These are phyloP conservation scores for Acropora tenuis DNA, from an alignment of 64 coral and sea anemone species.

Conservation along the genomic window DNA sequence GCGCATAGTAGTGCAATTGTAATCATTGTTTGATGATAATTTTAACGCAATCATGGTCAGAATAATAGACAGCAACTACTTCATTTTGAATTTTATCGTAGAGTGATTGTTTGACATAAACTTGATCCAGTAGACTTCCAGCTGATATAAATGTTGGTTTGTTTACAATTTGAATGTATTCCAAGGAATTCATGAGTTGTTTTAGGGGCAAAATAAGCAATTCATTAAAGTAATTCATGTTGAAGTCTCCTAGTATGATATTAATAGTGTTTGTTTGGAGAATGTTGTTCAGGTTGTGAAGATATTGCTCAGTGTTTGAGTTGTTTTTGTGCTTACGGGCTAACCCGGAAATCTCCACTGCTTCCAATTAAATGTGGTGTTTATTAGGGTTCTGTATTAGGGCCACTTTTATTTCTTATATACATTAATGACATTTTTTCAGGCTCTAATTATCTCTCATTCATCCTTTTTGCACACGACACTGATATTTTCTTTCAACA, in stretches of 20 bases:
- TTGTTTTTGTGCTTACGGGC: too few relatives aligned
- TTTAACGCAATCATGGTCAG: constrained; percentile 8
- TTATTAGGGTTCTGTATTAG: too few relatives aligned
- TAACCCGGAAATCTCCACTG: too few relatives aligned
- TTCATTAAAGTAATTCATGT: constrained; percentile 56
- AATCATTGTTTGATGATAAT: neutral
- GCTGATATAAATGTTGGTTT: constrained; percentile 70
- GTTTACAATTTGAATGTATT: constrained; percentile 54
- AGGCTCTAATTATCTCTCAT: too few relatives aligned
- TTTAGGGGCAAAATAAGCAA: constrained; percentile 25
- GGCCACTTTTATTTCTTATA: too few relatives aligned
- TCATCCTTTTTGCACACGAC: too few relatives aligned
- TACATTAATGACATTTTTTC: too few relatives aligned
- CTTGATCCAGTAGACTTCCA: constrained; percentile 20
- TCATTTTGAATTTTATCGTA: constrained; percentile 9
- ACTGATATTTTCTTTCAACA: too few relatives aligned
- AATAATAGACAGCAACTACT: constrained; percentile 21
- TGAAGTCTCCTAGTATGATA: constrained; percentile 57
- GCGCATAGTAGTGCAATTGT: neutral
- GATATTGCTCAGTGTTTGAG: constrained; percentile 1
- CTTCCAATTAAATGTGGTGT: too few relatives aligned
- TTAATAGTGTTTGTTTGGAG: constrained; percentile 42
- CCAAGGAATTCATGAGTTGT: constrained; percentile 13
- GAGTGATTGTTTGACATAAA: constrained; percentile 25
- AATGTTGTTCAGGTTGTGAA: neutral